These are phyloP conservation scores for Babyrousa celebensis DNA, from an alignment of 2,797 vertebrate genomes.

Conservation along the genomic window DNA sequence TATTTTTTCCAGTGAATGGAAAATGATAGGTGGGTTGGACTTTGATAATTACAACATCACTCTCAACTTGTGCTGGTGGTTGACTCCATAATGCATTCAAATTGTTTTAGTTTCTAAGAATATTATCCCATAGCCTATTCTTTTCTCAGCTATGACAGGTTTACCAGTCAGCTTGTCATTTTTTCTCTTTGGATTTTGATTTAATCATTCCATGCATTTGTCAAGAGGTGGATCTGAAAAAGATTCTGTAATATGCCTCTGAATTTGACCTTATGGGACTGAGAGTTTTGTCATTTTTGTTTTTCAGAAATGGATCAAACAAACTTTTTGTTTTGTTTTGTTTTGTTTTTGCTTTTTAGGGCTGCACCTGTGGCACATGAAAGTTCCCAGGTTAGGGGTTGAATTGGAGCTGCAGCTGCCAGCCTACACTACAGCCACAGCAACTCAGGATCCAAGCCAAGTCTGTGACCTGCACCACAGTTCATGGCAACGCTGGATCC, in stretches of 20 bases:
- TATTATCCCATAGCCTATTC: neutral
- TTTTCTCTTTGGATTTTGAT: constrained; percentile 17
- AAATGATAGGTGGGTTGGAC: constrained; percentile 51
- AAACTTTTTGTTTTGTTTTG: no score
- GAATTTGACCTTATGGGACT: constrained; percentile 18
- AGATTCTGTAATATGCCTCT: neutral
- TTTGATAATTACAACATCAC: constrained; percentile 49
- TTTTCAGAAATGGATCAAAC: neutral
- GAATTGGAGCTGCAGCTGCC: no score
- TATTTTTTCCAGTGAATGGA: constrained; percentile 29
- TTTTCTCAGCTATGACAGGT: neutral
- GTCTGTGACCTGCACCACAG: no score
- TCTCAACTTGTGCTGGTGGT: neutral
- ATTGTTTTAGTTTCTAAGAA: constrained; percentile 29
- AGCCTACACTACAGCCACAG: no score
- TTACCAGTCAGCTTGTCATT: constrained; percentile 9
- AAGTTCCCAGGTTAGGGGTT: no score
- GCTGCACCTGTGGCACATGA: no score
- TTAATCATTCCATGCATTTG: constrained; percentile 10
- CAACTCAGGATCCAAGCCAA: no score
- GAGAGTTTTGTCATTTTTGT: constrained; percentile 53
- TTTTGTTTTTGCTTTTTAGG: no score
- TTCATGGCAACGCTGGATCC: no score
- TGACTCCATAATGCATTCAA: neutral
- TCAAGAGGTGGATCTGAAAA: constrained; percentile 30